Conservation (phyloP, 2,797 vertebrate species). For the Buphagus erythrorhynchus region DNA sequence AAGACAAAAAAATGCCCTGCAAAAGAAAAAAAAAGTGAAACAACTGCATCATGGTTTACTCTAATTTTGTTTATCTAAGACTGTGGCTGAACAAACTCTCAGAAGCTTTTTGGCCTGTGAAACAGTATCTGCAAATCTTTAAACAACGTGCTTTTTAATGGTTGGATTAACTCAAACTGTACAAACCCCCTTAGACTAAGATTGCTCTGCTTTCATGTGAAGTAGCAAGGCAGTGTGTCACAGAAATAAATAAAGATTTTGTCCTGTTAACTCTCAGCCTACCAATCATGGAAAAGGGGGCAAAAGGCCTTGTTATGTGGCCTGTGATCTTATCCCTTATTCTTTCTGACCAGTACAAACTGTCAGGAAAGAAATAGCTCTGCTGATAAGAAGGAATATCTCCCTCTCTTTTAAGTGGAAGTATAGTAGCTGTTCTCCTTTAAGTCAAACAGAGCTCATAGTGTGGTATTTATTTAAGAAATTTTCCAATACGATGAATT, state of each 20-base stretch:
- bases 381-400: conserved; percentile 16
- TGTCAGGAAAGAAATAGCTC: conserved; percentile 14
- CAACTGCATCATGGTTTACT: neutral
- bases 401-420: neutral
- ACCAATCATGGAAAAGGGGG: neutral
- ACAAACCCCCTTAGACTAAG: neutral
- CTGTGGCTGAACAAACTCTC: neutral
- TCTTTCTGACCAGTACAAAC: conserved; percentile 1
- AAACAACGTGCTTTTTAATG: conserved; percentile 18
- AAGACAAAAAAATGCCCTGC: neutral
- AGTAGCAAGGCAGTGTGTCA: neutral
- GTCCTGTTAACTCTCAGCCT: neutral
- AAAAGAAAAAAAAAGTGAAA: neutral
- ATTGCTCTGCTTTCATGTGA: neutral
- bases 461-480: conserved; percentile 15
- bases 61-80: neutral
- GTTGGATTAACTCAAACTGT: neutral
- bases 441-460: neutral
- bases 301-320: neutral
- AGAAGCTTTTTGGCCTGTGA: neutral
- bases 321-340: conserved; percentile 18
- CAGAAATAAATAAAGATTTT: conserved; percentile 1
- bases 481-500: conserved; percentile 5
- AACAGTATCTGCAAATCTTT: conserved; percentile 10
- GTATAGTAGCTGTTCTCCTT: neutral